phyloP scores from a whole-genome alignment of 2,113 vertebrate genomes.

The Barbus barbus region DNA sequence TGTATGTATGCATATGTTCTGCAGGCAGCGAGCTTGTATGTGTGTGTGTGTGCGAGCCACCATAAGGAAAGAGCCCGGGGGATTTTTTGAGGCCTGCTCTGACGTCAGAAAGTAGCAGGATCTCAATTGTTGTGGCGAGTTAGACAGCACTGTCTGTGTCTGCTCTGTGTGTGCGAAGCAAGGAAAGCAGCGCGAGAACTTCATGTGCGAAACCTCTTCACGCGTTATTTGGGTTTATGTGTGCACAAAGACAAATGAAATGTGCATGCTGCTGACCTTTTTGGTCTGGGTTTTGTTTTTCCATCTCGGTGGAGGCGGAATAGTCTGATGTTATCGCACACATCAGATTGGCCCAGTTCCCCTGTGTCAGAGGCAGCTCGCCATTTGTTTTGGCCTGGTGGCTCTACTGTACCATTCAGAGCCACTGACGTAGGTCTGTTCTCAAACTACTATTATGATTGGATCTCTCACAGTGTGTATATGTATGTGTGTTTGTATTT shows the following conservation, averaged over 20 bases:
- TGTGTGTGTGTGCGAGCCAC: slow-evolving; percentile 30
- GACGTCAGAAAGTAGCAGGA: slow-evolving; percentile 58
- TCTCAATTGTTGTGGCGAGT: slow-evolving; percentile 31
- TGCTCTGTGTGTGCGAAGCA: background rate
- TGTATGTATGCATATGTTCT: background rate
- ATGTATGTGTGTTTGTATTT: background rate
- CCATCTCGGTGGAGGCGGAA: background rate
- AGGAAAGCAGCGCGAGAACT: background rate
- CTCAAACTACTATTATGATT: slow-evolving; percentile 35
- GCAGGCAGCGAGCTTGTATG: background rate
- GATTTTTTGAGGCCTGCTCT: slow-evolving; percentile 55
- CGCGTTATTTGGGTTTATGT: background rate
- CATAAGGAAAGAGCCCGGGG: slow-evolving; percentile 59
- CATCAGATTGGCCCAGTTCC: slow-evolving; percentile 22
- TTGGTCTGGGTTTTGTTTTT: background rate
- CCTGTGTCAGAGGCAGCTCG: slow-evolving; percentile 15
- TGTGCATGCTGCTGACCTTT: background rate
- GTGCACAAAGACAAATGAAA: background rate
- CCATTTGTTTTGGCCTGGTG: slow-evolving; percentile 24
- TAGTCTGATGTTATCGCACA: background rate
- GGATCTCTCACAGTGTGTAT: background rate
- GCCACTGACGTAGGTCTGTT: slow-evolving; percentile 10
- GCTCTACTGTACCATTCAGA: slow-evolving; percentile 32
- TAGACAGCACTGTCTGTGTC: slow-evolving; percentile 25
- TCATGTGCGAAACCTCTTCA: background rate